phyloP scores from a whole-genome alignment of 2,797 vertebrate species.

The Thamnophis elegans region DNA sequence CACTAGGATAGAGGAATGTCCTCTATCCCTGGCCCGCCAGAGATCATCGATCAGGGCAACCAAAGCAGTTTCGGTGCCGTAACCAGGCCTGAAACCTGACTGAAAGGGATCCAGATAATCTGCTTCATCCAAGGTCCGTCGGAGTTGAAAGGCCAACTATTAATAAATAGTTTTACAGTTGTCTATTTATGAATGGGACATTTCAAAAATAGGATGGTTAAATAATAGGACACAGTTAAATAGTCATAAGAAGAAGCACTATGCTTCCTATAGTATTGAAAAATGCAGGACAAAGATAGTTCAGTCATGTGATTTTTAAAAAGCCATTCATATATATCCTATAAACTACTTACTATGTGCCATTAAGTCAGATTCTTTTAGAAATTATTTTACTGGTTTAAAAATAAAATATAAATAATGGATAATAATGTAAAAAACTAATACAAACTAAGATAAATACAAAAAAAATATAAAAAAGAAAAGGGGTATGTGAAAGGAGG shows the following conservation, averaged over 20 bases:
- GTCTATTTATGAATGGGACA: background rate
- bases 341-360: background rate
- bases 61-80: no score
- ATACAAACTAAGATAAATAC: background rate
- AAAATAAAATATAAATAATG: background rate
- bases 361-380: background rate
- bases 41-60: no score
- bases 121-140: no score
- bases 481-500: background rate
- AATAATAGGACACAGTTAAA: background rate
- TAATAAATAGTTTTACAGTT: background rate
- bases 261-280: background rate
- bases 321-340: background rate
- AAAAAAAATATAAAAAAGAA: background rate
- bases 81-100: no score
- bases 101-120: no score
- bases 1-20: no score
- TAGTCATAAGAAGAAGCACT: background rate
- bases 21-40: no score
- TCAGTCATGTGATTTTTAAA: background rate
- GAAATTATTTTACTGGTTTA: background rate
- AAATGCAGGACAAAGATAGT: background rate
- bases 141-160: no score
- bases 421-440: background rate
- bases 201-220: background rate